Evolutionary conservation across 2,888 invertebrate species (phyloP).

Genomic region (Thecophora atra): DNA sequence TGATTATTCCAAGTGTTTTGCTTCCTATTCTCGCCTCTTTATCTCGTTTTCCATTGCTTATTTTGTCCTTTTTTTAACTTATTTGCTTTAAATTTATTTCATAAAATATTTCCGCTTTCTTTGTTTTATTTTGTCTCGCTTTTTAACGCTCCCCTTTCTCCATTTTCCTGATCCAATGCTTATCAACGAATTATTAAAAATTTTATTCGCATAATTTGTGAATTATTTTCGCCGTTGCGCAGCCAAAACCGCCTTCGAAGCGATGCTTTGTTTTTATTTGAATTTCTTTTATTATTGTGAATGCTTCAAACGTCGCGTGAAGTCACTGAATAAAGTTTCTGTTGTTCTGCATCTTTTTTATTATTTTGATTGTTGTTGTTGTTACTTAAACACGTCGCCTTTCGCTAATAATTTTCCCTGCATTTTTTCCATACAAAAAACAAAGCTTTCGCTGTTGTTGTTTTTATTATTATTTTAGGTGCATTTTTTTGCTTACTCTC

Average conservation of each 20-base stretch:
- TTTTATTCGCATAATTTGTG: constrained; percentile 66
- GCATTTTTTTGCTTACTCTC: too few relatives aligned
- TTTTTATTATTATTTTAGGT: too few relatives aligned
- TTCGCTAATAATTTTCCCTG: too few relatives aligned
- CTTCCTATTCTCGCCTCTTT: not conserved
- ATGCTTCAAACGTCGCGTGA: not conserved
- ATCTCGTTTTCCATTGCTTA: not conserved
- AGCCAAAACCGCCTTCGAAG: constrained; percentile 52
- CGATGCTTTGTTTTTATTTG: not conserved
- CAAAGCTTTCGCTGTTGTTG: too few relatives aligned
- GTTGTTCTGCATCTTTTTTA: not conserved
- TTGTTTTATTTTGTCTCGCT: not conserved
- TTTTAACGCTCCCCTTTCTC: not conserved
- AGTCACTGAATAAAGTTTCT: not conserved
- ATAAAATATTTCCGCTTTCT: not conserved
- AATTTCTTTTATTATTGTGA: not conserved
- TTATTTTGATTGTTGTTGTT: not conserved
- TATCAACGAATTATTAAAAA: constrained; percentile 63
- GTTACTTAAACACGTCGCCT: not conserved
- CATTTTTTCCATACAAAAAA: too few relatives aligned
- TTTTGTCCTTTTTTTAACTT: too few relatives aligned
- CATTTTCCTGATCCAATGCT: constrained; percentile 50
- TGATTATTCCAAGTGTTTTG: too few relatives aligned
- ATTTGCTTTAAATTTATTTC: too few relatives aligned
- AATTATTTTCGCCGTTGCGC: constrained; percentile 60